A percentile compares a stretch with the other conserved stretches of the same genome.
phyloP scores from a whole-genome alignment of 2,797 vertebrate genomes.

The Tarsius wallacei region DNA sequence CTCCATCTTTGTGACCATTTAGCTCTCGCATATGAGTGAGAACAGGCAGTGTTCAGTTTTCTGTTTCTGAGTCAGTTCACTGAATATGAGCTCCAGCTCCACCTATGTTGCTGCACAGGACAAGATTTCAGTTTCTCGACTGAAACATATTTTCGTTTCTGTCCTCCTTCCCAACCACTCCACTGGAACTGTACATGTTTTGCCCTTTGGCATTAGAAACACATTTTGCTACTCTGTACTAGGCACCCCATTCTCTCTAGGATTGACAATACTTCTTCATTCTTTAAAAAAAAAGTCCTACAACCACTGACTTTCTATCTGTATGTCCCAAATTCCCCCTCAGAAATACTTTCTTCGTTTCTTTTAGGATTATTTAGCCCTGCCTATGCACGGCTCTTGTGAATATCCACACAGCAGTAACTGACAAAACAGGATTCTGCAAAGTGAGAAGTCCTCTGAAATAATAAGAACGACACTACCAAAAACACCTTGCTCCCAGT shows the following conservation, averaged over 20 bases:
- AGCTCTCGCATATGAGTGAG: no score
- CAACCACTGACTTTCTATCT: background rate
- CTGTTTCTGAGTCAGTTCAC: no score
- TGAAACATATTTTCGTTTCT: conserved; percentile 35
- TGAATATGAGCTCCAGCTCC: no score
- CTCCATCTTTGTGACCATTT: no score
- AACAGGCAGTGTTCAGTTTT: no score
- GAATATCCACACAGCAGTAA: conserved; percentile 29
- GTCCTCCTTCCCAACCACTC: background rate
- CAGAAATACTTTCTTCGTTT: conserved; percentile 47
- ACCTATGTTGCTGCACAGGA: no score
- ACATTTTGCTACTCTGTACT: background rate
- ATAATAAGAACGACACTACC: conserved; percentile 61
- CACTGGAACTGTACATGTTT: background rate
- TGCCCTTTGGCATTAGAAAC: background rate
- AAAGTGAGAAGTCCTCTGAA: conserved; percentile 60
- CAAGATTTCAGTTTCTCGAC: background rate
- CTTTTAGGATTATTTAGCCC: background rate
- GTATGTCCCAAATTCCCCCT: background rate
- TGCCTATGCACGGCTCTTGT: background rate
- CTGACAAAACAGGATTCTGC: conserved; percentile 55
- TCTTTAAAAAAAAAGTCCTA: background rate
- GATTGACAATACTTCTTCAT: background rate
- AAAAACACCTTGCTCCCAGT: conserved; percentile 40
- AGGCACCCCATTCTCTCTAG: background rate